phyloP scores from a whole-genome alignment of 1,140 invertebrate genomes.

The Cheumatopsyche charites region DNA sequence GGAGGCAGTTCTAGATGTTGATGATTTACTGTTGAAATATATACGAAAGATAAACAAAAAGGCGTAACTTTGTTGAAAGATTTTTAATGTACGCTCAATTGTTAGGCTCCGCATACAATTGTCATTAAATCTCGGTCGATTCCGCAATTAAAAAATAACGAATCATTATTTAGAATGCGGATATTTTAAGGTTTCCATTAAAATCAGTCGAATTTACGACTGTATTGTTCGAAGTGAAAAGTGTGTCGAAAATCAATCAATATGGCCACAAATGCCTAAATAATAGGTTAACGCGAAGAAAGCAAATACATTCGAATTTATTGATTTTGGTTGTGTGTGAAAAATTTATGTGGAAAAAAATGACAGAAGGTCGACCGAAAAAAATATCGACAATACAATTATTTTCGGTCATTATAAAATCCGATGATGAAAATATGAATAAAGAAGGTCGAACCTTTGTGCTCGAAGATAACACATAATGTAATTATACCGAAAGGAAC shows the following conservation, averaged over 20 bases:
- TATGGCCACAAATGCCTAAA: neutral
- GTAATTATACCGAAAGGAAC: constrained; percentile 8
- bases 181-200: neutral
- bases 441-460: no score
- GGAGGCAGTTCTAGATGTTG: neutral
- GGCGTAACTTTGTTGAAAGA: constrained; percentile 16
- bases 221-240: constrained; percentile 13
- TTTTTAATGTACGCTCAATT: neutral
- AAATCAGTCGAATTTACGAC: neutral
- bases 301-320: no score
- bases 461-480: neutral
- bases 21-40: neutral
- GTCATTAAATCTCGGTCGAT: no score
- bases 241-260: constrained; percentile 8
- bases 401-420: no score
- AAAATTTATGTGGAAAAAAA: no score
- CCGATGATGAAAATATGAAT: no score
- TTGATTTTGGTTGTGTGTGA: no score
- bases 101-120: no score
- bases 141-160: no score
- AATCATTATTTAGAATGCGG: no score
- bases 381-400: no score
- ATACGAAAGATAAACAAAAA: constrained; percentile 6
- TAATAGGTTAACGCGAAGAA: neutral
- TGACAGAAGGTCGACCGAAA: no score